phyloP scores from a whole-genome alignment of 2,113 vertebrate species.

The Willisornis vidua region DNA sequence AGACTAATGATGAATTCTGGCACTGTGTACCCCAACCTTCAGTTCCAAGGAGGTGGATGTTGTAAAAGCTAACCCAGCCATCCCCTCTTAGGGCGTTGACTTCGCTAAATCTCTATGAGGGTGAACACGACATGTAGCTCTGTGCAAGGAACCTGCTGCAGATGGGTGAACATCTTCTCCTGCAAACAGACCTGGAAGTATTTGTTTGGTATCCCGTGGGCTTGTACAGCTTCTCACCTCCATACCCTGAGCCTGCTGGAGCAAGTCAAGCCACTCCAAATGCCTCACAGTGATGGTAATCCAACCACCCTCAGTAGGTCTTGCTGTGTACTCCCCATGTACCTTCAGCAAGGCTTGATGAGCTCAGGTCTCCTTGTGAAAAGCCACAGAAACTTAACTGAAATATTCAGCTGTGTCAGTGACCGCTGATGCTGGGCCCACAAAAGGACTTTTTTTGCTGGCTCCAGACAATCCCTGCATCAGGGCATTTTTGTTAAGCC shows the following conservation, averaged over 20 bases:
- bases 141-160: not conserved
- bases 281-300: fast-evolving
- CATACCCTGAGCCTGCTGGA: not conserved
- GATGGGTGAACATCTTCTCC: not conserved
- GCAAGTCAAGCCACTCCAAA: not conserved
- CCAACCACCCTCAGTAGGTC: not conserved
- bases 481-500: not conserved
- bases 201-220: not conserved
- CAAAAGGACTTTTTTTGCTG: not conserved
- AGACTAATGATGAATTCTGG: not conserved
- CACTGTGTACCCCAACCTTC: not conserved
- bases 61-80: not conserved
- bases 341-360: fast-evolving
- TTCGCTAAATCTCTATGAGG: not conserved
- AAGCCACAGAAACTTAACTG: fast-evolving
- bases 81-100: not conserved
- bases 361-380: not conserved
- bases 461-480: not conserved
- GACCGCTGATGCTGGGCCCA: fast-evolving
- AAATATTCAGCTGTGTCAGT: not conserved
- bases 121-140: fast-evolving
- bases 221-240: not conserved
- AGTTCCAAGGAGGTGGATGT: not conserved
- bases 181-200: not conserved
- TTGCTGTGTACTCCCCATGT: fast-evolving